Percentiles rank a stretch among this genome's conserved stretches.
These are phyloP conservation scores for Paracyclopina nana DNA, from an alignment of 1,140 invertebrate species.

Conservation along the genomic window DNA sequence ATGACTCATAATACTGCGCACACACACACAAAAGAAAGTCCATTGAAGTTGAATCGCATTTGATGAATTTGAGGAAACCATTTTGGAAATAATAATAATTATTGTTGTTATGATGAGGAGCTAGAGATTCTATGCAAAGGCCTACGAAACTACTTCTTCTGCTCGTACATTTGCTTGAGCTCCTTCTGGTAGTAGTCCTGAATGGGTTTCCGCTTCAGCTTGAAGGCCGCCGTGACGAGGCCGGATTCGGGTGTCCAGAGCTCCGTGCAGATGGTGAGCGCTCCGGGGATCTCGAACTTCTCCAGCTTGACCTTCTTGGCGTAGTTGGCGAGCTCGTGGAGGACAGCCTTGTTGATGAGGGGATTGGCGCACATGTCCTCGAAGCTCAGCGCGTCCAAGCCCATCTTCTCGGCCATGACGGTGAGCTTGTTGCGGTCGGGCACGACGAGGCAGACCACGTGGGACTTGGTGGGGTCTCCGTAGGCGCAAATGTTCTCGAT, in stretches of 20 bases:
- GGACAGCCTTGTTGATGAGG: slow-evolving; percentile 48
- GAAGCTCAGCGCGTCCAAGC: slow-evolving; percentile 30
- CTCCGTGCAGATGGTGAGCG: slow-evolving; percentile 26
- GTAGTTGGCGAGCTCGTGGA: slow-evolving; percentile 54
- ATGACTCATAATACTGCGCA: too few species aligned
- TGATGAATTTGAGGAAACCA: too few species aligned
- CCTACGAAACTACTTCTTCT: too few species aligned
- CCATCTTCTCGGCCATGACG: slow-evolving; percentile 1
- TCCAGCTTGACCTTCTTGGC: slow-evolving; percentile 47
- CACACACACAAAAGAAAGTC: too few species aligned
- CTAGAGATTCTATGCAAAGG: too few species aligned
- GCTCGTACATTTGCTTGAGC: slow-evolving; percentile 16
- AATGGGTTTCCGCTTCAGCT: slow-evolving; percentile 30
- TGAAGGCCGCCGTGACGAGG: slow-evolving; percentile 34
- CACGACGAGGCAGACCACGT: slow-evolving; percentile 73
- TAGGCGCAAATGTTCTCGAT: slow-evolving; percentile 93
- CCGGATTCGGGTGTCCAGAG: slow-evolving; percentile 32
- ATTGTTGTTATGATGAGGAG: too few species aligned
- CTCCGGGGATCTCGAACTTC: slow-evolving; percentile 30
- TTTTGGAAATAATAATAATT: too few species aligned
- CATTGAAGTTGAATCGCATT: too few species aligned
- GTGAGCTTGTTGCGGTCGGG: slow-evolving; percentile 24
- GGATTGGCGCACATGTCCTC: slow-evolving; percentile 51
- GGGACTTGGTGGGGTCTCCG: slow-evolving; percentile 60
- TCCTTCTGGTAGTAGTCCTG: slow-evolving; percentile 15